These are phyloP conservation scores for Stichodactyla helianthus DNA, from an alignment of 64 coral and sea anemone genomes.

Conservation along the genomic window DNA sequence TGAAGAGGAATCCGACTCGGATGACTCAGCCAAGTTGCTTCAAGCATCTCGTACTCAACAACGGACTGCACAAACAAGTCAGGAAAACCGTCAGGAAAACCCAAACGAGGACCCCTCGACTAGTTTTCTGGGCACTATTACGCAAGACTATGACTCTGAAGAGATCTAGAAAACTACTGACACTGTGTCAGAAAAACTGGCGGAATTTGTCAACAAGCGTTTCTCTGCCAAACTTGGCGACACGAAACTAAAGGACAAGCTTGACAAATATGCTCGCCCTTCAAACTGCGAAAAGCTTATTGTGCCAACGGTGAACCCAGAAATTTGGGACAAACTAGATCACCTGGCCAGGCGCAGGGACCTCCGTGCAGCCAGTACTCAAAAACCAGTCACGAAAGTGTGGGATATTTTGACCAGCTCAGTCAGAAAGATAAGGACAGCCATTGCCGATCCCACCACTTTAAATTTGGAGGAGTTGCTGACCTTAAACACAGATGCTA, in stretches of 20 bases:
- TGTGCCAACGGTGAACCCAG: no score
- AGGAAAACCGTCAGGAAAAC: background rate
- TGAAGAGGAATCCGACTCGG: background rate
- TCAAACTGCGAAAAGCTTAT: conserved; percentile 40
- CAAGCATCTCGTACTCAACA: background rate
- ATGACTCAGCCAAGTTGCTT: background rate
- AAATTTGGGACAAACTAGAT: conserved; percentile 22
- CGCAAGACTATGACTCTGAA: conserved; percentile 33
- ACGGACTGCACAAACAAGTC: no score
- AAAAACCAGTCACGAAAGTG: conserved; percentile 41
- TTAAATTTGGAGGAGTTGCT: no score
- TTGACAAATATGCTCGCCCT: conserved; percentile 29
- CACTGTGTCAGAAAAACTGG: conserved; percentile 18
- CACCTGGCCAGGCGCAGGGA: conserved; percentile 16
- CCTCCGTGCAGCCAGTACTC: conserved; percentile 8
- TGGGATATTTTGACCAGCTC: background rate
- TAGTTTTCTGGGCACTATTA: background rate
- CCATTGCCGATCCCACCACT: background rate
- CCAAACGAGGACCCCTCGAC: background rate
- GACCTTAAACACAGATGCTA: no score
- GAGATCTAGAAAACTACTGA: conserved; percentile 19
- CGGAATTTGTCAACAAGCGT: conserved; percentile 35
- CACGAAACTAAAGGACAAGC: conserved; percentile 24
- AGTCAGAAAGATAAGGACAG: background rate
- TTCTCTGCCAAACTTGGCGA: conserved; percentile 35